Conservation (phyloP, 2,113 vertebrate species). For the Xenus cinereus region DNA sequence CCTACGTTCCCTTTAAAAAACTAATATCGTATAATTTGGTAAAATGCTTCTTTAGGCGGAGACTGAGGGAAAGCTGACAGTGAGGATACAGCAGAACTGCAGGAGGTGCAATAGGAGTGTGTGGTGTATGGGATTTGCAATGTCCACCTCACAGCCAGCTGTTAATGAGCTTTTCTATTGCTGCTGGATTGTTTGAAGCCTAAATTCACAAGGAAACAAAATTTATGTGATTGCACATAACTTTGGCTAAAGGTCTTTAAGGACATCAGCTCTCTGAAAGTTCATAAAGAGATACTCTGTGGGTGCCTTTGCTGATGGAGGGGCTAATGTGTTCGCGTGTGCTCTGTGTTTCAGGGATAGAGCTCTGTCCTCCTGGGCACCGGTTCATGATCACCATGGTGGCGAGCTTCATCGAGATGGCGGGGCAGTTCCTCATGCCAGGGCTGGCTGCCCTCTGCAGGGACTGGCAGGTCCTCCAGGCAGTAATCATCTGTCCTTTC, state of each 20-base stretch:
- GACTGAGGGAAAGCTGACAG: background rate
- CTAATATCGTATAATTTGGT: background rate
- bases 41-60: background rate
- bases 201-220: background rate
- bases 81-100: background rate
- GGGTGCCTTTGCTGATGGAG: background rate
- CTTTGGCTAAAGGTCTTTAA: background rate
- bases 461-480: constrained; percentile 96
- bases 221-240: background rate
- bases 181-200: background rate
- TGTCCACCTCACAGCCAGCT: background rate
- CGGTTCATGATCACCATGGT: constrained; percentile 98
- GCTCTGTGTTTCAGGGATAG: constrained; percentile 85
- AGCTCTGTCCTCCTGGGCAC: constrained; percentile 90
- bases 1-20: background rate
- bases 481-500: constrained; percentile 93
- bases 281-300: background rate
- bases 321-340: background rate
- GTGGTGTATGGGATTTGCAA: background rate
- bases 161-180: background rate
- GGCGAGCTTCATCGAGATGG: constrained; percentile 92
- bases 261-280: background rate
- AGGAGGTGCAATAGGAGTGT: background rate
- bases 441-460: constrained; percentile 90
- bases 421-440: constrained; percentile 93